These are phyloP conservation scores for Istiophorus platypterus DNA, from an alignment of 2,113 vertebrate species.

Conservation along the genomic window DNA sequence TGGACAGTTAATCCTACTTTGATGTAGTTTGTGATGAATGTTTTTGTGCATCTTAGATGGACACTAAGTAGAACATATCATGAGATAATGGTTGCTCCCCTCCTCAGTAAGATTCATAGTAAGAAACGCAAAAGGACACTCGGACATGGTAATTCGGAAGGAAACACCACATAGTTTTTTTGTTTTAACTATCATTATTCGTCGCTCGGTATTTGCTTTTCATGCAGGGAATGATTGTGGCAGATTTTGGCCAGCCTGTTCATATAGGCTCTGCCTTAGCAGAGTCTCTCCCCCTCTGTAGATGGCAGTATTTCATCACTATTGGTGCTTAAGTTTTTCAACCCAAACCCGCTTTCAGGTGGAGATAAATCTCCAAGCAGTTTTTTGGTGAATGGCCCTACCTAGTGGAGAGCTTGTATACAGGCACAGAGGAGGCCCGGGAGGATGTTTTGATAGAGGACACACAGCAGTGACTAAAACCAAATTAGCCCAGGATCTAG, in stretches of 20 bases:
- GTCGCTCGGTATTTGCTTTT: not conserved
- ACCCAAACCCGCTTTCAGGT: not conserved
- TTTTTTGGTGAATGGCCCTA: conserved; percentile 67
- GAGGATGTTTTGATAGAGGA: not conserved
- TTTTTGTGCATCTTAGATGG: conserved; percentile 57
- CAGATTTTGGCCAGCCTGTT: conserved; percentile 1
- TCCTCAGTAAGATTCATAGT: conserved; percentile 54
- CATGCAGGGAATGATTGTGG: conserved; percentile 10
- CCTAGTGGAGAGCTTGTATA: conserved; percentile 66
- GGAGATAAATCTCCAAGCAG: conserved; percentile 31
- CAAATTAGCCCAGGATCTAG: not conserved
- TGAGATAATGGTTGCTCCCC: conserved; percentile 97
- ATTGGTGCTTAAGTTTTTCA: conserved; percentile 10
- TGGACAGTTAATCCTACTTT: conserved; percentile 42
- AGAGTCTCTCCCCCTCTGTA: conserved; percentile 65
- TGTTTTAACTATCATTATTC: not conserved
- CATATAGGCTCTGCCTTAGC: not conserved
- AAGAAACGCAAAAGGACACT: not conserved
- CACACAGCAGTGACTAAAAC: not conserved
- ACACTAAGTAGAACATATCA: conserved; percentile 83
- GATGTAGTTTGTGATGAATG: conserved; percentile 50
- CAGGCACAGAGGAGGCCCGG: conserved; percentile 2
- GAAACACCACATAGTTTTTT: not conserved
- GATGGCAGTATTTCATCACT: conserved; percentile 76
- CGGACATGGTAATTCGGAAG: not conserved